Evolutionary conservation across 2,888 invertebrate species (phyloP).

Genomic region (Rhodophaea formosa): DNA sequence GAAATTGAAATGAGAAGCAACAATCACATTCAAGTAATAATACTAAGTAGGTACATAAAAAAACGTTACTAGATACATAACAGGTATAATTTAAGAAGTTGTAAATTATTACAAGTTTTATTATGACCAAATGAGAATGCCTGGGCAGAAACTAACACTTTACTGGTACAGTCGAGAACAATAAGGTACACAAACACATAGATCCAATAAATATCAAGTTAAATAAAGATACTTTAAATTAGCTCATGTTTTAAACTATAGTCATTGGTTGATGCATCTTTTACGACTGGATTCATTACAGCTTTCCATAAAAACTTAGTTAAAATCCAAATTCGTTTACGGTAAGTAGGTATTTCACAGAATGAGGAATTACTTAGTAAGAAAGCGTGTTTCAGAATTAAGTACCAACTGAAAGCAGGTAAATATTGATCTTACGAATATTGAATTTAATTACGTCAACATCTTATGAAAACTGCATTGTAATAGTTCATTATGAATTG

Average conservation of each 20-base stretch:
- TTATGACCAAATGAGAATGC: constrained; percentile 5
- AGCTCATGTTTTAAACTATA: not conserved
- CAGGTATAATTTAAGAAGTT: not conserved
- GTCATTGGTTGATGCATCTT: not conserved
- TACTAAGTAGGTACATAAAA: not conserved
- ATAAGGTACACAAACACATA: constrained; percentile 36
- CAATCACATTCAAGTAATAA: not conserved
- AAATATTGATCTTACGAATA: too few relatives aligned
- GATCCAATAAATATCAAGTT: constrained; percentile 42
- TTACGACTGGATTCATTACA: not conserved
- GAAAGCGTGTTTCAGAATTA: too few relatives aligned
- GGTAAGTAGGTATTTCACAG: too few relatives aligned
- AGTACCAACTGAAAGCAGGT: too few relatives aligned
- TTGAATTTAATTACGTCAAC: too few relatives aligned
- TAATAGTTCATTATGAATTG: too few relatives aligned
- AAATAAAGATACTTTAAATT: not conserved
- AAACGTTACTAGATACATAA: not conserved
- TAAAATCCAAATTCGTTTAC: too few relatives aligned
- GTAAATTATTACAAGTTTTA: constrained; percentile 9
- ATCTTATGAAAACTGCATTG: too few relatives aligned
- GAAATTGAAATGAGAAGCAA: not conserved
- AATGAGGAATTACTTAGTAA: too few relatives aligned
- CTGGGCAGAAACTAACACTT: not conserved
- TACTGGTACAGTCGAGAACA: constrained; percentile 5
- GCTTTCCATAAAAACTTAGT: not conserved